These are phyloP conservation scores for Tupiocoris notatus DNA, from an alignment of 2,888 invertebrate species.

Conservation along the genomic window DNA sequence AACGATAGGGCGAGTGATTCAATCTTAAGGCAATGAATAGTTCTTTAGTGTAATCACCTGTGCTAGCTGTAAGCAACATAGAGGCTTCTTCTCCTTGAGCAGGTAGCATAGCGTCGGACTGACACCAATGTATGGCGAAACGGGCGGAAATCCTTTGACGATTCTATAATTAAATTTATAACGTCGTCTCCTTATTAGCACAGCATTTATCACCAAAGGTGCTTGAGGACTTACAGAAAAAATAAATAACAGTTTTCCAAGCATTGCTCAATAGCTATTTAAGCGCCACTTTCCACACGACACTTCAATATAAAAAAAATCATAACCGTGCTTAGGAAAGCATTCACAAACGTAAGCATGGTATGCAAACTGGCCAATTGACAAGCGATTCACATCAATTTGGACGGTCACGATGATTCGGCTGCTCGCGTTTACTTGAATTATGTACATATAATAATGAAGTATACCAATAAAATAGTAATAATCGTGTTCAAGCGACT, in stretches of 20 bases:
- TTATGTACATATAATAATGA: too few species aligned
- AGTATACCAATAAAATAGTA: too few species aligned
- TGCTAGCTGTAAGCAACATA: conserved; percentile 93
- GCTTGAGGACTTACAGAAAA: too few species aligned
- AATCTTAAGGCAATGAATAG: too few species aligned
- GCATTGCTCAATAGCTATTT: neutral
- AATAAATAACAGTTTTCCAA: too few species aligned
- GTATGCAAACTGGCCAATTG: neutral
- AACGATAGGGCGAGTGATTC: too few species aligned
- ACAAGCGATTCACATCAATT: neutral
- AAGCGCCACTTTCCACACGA: neutral
- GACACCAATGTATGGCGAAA: conserved; percentile 96
- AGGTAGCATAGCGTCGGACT: conserved; percentile 97
- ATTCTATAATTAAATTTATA: conserved; percentile 62
- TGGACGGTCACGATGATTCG: too few species aligned
- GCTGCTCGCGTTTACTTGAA: too few species aligned
- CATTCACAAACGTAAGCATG: neutral
- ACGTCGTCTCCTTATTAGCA: neutral
- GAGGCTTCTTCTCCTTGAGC: conserved; percentile 89
- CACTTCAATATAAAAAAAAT: neutral
- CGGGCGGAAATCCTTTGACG: conserved; percentile 93
- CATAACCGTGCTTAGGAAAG: neutral
- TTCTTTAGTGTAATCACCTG: conserved; percentile 61
- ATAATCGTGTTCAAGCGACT: too few species aligned
- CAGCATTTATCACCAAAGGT: neutral